Evolutionary conservation across 1,140 invertebrate genomes (phyloP).

Genomic region (Penaeus vannamei): DNA sequence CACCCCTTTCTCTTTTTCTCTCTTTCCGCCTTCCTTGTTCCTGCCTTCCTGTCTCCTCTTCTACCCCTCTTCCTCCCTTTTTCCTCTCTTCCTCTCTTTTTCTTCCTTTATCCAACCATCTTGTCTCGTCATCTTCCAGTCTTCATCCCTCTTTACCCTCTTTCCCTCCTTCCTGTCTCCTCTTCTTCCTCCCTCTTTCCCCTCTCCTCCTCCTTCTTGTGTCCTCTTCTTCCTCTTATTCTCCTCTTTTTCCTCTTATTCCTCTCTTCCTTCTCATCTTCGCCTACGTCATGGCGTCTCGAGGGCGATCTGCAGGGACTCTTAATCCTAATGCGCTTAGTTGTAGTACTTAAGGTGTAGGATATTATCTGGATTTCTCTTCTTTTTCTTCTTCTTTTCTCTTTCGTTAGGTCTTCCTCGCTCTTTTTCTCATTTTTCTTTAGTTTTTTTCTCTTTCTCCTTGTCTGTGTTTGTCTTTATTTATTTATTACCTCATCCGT

Average conservation of each 20-base stretch:
- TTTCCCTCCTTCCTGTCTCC: neutral
- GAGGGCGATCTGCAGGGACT: too few relatives aligned
- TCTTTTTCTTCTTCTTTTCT: neutral
- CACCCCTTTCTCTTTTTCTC: neutral
- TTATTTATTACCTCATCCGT: too few relatives aligned
- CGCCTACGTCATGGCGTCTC: too few relatives aligned
- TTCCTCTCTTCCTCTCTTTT: neutral
- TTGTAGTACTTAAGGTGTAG: too few relatives aligned
- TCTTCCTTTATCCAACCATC: conserved; percentile 4
- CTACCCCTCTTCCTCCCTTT: neutral
- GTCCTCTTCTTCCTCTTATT: neutral
- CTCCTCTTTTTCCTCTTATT: neutral
- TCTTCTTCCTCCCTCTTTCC: conserved; percentile 37
- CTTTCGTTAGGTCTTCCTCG: neutral
- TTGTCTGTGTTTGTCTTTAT: neutral
- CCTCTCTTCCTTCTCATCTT: too few relatives aligned
- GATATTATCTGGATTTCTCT: neutral
- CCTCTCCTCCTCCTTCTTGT: conserved; percentile 3
- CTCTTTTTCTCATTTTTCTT: neutral
- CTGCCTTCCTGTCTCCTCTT: neutral
- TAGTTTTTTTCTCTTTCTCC: neutral
- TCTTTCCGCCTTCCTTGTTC: neutral
- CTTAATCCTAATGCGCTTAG: too few relatives aligned
- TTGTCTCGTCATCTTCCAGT: conserved; percentile 20
- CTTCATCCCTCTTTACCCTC: neutral